Base-by-base conservation (phyloP, 2,888 invertebrate species). In the Synergus laeviventris region DNA sequence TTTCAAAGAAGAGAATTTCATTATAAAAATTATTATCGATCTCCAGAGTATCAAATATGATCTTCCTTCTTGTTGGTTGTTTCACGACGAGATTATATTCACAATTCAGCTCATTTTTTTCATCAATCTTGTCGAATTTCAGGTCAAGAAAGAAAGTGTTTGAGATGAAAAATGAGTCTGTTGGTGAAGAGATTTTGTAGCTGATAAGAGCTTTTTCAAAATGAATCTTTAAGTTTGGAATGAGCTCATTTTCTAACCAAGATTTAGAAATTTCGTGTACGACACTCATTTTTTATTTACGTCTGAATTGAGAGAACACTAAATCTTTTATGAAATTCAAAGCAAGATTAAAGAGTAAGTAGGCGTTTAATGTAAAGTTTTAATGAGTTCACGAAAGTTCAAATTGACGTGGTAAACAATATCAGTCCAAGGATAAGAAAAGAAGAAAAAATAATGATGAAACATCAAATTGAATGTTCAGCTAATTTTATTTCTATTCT, bases 1-100 rank as follows among this genome's bases (percentile, higher is more conserved):
- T 80, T 1, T 78, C 77, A 73, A 89, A 90, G 60, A 90, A 90
- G 1, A 88, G 61, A n/a, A 89, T 87, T 79, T 90, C 89, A 64
- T 90, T 90, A 76, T 85, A 78, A 38, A 89, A 90, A 39, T 12
- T 5, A 14, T 11, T 7, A 21, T 64, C 64, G 14, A 64, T 39
- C 39, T 42, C 24, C 0, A 64, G 9, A 9, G 12, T 39, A 21
- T 64, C 64, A 12, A 5, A 12, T 12, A 42, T 12, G 18, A 18
- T n/a, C 21, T 39, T 38, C 7, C 39, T 18, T 36, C n/a, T 21
- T 21, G 64, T 18, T 11, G 39, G 64, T 18, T 21, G 42, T 42
- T 64, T 64, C 42, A 64, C 42, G 14, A 64, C 38, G 4, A 38
- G 5, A 16, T 49, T 49, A 16, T 49, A 49, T 49, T 49, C 45